Percentiles rank a stretch among this genome's conserved stretches.
phyloP scores from a whole-genome alignment of 2,797 vertebrate species.

The Parauchenoglanis ngamensis region DNA sequence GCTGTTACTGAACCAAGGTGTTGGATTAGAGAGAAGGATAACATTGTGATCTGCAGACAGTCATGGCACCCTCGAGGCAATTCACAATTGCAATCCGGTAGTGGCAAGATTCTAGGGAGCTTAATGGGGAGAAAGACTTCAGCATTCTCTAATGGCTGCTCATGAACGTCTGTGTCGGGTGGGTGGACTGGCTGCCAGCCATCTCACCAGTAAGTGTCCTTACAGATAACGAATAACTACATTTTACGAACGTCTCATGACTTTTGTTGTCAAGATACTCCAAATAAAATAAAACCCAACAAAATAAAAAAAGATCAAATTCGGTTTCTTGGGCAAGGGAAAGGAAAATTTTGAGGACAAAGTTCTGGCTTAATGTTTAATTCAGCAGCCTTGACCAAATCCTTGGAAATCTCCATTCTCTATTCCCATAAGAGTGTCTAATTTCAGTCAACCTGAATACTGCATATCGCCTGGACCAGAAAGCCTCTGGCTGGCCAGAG shows the following conservation, averaged over 20 bases:
- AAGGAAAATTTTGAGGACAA: slow-evolving; percentile 26
- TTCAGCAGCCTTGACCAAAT: slow-evolving; percentile 60
- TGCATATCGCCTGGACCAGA: slow-evolving; percentile 53
- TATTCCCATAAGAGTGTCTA: slow-evolving; percentile 62
- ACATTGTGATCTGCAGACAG: slow-evolving; percentile 17
- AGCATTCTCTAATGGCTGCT: slow-evolving; percentile 6
- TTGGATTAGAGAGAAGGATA: slow-evolving; percentile 27
- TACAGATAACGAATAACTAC: background rate
- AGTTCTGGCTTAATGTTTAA: slow-evolving; percentile 60
- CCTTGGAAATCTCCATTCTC: slow-evolving; percentile 58
- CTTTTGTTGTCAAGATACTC: background rate
- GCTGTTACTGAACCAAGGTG: slow-evolving; percentile 8
- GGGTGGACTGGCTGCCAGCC: background rate
- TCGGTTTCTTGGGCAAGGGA: background rate
- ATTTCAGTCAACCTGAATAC: slow-evolving; percentile 65
- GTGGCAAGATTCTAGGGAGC: slow-evolving; percentile 10
- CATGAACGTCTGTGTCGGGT: slow-evolving; percentile 9
- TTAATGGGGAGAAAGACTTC: slow-evolving; percentile 24
- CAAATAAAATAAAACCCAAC: slow-evolving; percentile 18
- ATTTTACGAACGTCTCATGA: background rate
- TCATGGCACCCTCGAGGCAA: background rate
- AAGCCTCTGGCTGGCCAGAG: slow-evolving; percentile 57
- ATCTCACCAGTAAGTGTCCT: background rate
- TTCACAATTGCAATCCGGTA: slow-evolving; percentile 3
- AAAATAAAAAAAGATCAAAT: slow-evolving; percentile 9